Base-by-base conservation (phyloP, 1,140 invertebrate genomes). In the Drosophila parvula region DNA sequence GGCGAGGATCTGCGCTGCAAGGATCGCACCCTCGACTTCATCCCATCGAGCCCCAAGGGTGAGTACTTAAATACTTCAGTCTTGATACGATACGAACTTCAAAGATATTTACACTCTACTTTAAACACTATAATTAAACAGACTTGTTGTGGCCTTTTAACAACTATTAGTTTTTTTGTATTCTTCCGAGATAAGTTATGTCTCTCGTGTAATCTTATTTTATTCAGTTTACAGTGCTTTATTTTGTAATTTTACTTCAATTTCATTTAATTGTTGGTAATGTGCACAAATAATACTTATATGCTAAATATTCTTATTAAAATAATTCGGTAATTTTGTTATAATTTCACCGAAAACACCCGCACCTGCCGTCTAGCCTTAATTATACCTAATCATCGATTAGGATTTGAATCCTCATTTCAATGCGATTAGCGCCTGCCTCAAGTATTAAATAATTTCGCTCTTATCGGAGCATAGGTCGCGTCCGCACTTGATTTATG, bases 1-100 rank as follows among this genome's bases (percentile, higher is more conserved):
- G 96, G 96, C 3, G 96, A 97, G 89, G 94, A 96, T 78, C 82
- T 98, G 18, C 93, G 97, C 32, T 94, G 94, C 75, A 98, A 98
- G 92, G 96, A 97, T 48, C 94, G 95, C 74, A 97, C 96, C 2
- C 92, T 97, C 40, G 94, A 96, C 86, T 95, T 94, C 68, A 92
- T 95, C 45, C 96, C 96, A 2, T 94, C 94, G 79, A 92, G 92
- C 55, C 92, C 95, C 34, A 94, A 95, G 93, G 96, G 93, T 94
- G 85, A 90, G 90, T 77, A 5, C 6, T 55, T 22, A 34, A n/a
- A 5, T 6, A 32, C 0, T 16, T 18, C 16, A 32, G 3, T 18
- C 12, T 1, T 27, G 6, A 27, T n/a, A n/a, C 2, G 0, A 16
- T 16, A 3, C 5, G 2, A 16, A 16, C 14, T 28, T 32, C 16